Percentiles rank a stretch among this genome's conserved stretches.
phyloP scores from a whole-genome alignment of 1,140 invertebrate genomes.

The Bombus waltoni region DNA sequence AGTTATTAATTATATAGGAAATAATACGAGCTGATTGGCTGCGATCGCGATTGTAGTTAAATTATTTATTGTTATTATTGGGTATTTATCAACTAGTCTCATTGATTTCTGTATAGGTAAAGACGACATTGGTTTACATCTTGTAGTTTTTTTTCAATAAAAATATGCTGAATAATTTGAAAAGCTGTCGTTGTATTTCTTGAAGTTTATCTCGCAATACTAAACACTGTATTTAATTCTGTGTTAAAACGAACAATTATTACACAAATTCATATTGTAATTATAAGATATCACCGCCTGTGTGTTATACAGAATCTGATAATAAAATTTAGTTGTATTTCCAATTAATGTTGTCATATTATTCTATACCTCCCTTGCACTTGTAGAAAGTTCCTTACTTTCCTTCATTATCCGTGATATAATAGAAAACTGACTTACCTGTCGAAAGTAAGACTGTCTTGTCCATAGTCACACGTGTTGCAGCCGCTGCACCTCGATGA shows the following conservation, averaged over 20 bases:
- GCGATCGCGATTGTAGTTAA: background rate
- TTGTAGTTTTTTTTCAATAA: background rate
- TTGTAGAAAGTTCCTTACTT: background rate
- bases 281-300: no score
- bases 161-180: no score
- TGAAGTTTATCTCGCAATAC: no score
- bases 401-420: background rate
- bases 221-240: no score
- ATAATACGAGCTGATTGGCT: background rate
- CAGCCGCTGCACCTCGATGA: slow-evolving; percentile 78
- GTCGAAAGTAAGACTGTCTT: slow-evolving; percentile 78
- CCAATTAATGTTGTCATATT: no score
- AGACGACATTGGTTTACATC: background rate
- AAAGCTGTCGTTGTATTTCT: no score
- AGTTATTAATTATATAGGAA: no score
- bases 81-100: background rate
- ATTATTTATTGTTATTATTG: background rate
- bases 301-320: no score
- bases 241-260: no score
- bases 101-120: background rate
- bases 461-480: slow-evolving; percentile 75
- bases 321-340: no score
- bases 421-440: slow-evolving; percentile 70
- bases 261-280: no score
- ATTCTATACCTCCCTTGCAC: background rate